Conservation (phyloP, 2,113 vertebrate genomes). For the Lanius ludovicianus region DNA sequence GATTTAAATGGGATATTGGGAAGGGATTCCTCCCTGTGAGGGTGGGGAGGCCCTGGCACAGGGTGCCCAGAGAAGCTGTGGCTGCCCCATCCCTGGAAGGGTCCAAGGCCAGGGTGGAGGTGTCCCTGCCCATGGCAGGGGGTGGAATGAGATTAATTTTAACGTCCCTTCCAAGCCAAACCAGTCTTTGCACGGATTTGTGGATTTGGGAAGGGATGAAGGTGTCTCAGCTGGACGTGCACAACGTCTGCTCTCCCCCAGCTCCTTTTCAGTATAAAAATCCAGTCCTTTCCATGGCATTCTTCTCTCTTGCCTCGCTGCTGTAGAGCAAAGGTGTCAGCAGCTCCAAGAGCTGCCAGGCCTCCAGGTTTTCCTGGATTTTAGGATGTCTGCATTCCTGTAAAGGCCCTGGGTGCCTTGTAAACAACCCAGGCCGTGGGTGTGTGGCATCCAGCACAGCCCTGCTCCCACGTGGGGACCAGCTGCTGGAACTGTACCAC, state of each 20-base stretch:
- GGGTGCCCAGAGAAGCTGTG: not conserved
- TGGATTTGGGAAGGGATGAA: not conserved
- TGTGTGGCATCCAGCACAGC: not conserved
- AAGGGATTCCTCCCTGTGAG: not conserved
- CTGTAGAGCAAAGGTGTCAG: not conserved
- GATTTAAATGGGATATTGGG: not conserved
- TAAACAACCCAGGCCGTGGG: not conserved
- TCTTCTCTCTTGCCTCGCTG: not conserved
- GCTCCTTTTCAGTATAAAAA: not conserved
- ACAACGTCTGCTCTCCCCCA: not conserved
- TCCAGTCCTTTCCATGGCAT: not conserved
- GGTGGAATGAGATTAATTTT: not conserved
- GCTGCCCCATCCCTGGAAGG: not conserved
- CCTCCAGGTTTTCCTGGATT: not conserved
- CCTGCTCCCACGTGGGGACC: not conserved
- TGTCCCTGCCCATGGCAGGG: not conserved
- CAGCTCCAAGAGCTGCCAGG: not conserved
- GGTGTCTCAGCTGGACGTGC: not conserved
- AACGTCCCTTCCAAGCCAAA: not conserved
- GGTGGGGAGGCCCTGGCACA: not conserved
- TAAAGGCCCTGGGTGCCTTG: accelerated
- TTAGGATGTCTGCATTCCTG: not conserved
- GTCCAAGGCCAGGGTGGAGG: not conserved
- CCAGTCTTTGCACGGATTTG: not conserved
- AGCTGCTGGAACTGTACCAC: not conserved